Conservation (phyloP, 2,888 invertebrate species). For the Tachina fera region DNA sequence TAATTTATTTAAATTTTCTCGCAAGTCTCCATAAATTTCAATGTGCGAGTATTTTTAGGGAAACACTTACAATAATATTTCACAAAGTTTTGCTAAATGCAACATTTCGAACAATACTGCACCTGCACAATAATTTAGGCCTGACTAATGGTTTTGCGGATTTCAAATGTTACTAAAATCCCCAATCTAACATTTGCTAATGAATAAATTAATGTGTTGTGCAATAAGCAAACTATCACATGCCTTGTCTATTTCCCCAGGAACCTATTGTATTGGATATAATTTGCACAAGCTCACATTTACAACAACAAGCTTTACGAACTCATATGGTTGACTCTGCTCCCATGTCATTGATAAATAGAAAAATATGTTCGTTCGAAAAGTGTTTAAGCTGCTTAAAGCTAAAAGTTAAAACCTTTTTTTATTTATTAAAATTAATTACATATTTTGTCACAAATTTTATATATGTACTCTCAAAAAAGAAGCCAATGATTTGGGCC, state of each 20-base stretch:
- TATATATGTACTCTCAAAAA: too few species aligned
- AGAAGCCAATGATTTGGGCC: too few species aligned
- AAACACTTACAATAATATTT: background rate
- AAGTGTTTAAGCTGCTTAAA: background rate
- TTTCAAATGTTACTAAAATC: conserved; percentile 19
- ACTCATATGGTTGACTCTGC: background rate
- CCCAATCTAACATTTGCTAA: conserved; percentile 62
- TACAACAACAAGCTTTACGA: background rate
- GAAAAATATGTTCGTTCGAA: background rate
- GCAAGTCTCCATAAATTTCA: too few species aligned
- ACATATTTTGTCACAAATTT: too few species aligned
- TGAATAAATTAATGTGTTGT: conserved; percentile 60
- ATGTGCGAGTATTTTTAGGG: too few species aligned
- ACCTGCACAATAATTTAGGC: background rate
- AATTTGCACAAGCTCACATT: background rate
- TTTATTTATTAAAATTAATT: background rate
- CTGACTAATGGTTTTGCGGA: background rate
- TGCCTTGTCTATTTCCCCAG: conserved; percentile 12
- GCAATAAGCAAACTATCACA: conserved; percentile 39
- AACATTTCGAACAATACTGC: background rate
- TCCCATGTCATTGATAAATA: background rate
- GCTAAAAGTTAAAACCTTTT: background rate
- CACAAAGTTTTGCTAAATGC: background rate
- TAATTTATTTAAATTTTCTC: too few species aligned
- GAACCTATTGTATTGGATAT: background rate